Percentiles rank a stretch among this genome's conserved stretches.
Conservation (phyloP, 2,888 invertebrate species). For the Macaria notata region DNA sequence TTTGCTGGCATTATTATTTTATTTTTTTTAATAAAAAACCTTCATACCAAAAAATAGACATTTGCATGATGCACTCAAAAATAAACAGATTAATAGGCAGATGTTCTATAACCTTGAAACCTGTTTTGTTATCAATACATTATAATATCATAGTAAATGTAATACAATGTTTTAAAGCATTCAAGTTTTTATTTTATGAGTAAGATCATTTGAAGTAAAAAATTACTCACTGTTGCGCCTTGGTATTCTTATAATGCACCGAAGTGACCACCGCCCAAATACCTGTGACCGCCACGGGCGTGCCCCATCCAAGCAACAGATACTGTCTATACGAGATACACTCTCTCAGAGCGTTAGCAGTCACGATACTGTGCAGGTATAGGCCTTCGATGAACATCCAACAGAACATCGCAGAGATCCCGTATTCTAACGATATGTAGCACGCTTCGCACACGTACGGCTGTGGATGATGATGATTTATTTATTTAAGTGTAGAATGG, state of each 20-base stretch:
- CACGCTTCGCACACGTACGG: conserved; percentile 90
- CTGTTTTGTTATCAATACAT: no score
- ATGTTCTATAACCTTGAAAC: no score
- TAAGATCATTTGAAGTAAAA: no score
- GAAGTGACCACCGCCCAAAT: conserved; percentile 86
- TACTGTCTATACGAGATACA: conserved; percentile 80
- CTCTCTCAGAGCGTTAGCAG: conserved; percentile 87
- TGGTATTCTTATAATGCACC: conserved; percentile 39
- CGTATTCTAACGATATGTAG: conserved; percentile 92
- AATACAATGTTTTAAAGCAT: no score
- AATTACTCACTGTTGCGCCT: conserved; percentile 15
- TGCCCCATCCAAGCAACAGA: conserved; percentile 88
- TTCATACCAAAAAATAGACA: no score
- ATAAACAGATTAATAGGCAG: no score
- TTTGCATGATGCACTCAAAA: no score
- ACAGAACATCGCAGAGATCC: conserved; percentile 94
- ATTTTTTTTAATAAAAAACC: no score
- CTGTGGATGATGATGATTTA: conserved; percentile 71
- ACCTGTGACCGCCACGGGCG: conserved; percentile 85
- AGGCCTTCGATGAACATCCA: conserved; percentile 99
- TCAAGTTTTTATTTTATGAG: no score
- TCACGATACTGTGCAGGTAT: conserved; percentile 92
- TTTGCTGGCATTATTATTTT: no score
- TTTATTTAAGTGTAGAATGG: background rate
- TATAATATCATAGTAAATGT: no score